Conservation (phyloP, 1,140 invertebrate species). For the Drosophila asahinai region DNA sequence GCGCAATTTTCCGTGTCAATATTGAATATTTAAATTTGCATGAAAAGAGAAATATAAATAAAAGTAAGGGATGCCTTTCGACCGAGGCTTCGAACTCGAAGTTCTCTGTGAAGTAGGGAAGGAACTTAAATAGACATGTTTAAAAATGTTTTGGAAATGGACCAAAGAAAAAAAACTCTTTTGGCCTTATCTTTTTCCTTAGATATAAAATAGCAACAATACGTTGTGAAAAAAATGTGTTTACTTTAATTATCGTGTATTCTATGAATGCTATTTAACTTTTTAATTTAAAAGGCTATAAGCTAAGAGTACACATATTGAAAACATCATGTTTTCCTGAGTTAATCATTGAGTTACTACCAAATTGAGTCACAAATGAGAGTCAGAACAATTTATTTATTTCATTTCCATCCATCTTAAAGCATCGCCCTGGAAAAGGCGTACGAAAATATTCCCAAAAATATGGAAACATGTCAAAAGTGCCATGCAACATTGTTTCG, state of each 20-base stretch:
- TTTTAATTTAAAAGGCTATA: no score
- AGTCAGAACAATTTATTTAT: no score
- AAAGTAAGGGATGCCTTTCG: constrained; percentile 1
- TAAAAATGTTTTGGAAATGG: neutral
- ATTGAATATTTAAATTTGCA: constrained; percentile 68
- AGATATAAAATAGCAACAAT: no score
- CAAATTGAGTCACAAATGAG: neutral
- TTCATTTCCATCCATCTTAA: neutral
- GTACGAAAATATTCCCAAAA: constrained; percentile 14
- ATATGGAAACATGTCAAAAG: constrained; percentile 37
- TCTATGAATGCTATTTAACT: no score
- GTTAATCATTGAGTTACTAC: neutral
- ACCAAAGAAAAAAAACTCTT: no score
- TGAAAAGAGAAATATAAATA: constrained; percentile 36
- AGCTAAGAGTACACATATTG: no score
- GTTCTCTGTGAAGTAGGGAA: constrained; percentile 8
- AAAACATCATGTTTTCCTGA: neutral
- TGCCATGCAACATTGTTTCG: constrained; percentile 48
- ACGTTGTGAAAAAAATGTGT: neutral
- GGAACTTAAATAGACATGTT: neutral
- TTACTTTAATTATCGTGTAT: no score
- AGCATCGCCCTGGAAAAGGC: neutral
- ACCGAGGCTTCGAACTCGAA: constrained; percentile 6
- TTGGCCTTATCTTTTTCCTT: no score
- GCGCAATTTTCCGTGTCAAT: constrained; percentile 70